Percentiles rank a stretch among this genome's conserved stretches.
Evolutionary conservation across 2,797 vertebrate genomes (phyloP).

Genomic region (Masticophis lateralis): DNA sequence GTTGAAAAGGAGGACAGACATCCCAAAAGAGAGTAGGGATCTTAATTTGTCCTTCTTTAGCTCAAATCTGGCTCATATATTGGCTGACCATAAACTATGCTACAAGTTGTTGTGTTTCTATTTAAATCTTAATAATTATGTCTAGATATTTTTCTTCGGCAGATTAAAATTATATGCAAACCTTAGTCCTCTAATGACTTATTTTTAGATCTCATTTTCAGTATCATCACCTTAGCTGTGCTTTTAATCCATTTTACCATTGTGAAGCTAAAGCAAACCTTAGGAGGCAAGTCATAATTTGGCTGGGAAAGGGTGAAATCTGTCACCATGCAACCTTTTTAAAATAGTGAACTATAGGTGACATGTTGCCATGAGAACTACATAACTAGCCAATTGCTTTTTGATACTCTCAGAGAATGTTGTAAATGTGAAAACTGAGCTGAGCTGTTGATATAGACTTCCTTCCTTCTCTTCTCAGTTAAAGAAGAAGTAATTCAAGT

Average conservation of each 20-base stretch:
- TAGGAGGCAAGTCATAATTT: neutral
- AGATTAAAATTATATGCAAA: neutral
- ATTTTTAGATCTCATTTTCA: neutral
- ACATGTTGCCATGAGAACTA: neutral
- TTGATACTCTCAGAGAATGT: neutral
- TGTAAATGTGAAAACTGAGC: neutral
- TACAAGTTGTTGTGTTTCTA: neutral
- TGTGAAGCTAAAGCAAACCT: neutral
- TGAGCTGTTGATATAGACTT: neutral
- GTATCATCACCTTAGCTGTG: neutral
- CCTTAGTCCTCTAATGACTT: neutral
- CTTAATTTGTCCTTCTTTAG: neutral
- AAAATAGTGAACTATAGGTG: neutral
- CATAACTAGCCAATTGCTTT: neutral
- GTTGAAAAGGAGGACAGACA: neutral
- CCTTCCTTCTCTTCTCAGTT: neutral
- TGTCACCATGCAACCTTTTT: neutral
- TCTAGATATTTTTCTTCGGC: neutral
- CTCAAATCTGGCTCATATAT: neutral
- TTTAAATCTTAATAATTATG: neutral
- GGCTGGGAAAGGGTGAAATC: neutral
- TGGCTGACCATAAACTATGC: neutral
- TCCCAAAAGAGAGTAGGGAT: neutral
- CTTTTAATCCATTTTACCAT: neutral
- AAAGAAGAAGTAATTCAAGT: neutral